Evolutionary conservation across 2,113 vertebrate species (phyloP).

Genomic region (Cephalophus harveyi): DNA sequence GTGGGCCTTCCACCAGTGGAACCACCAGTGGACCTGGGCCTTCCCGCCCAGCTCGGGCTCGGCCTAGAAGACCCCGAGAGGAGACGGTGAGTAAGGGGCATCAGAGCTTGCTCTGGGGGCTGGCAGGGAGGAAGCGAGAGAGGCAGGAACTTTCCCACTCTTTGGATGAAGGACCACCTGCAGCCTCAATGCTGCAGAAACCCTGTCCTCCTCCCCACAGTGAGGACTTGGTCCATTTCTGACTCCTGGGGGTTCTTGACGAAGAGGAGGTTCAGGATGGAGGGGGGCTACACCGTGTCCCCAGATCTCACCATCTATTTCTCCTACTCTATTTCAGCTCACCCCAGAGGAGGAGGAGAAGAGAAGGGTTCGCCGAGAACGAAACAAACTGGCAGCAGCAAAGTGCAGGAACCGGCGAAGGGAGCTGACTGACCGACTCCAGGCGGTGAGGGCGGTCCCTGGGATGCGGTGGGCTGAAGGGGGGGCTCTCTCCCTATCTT

Average conservation of each 20-base stretch:
- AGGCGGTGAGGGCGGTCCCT: constrained; percentile 86
- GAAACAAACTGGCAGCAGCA: constrained; percentile 95
- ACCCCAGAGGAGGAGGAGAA: constrained; percentile 97
- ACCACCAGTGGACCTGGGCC: constrained; percentile 80
- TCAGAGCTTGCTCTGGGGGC: background rate
- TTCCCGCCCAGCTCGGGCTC: constrained; percentile 82
- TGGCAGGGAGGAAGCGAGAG: background rate
- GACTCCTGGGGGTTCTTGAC: background rate
- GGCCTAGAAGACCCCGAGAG: constrained; percentile 87
- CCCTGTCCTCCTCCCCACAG: background rate
- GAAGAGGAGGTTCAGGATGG: background rate
- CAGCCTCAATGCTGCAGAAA: background rate
- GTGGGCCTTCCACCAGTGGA: constrained; percentile 79
- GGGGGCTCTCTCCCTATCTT: constrained; percentile 18
- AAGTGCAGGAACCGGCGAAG: constrained; percentile 95
- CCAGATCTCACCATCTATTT: constrained; percentile 1
- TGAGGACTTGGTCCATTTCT: background rate
- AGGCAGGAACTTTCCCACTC: background rate
- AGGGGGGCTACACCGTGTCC: background rate
- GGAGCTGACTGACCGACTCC: constrained; percentile 94
- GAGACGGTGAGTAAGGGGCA: constrained; percentile 88
- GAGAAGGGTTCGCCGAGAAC: constrained; percentile 89
- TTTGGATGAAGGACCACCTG: background rate
- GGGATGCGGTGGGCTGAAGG: background rate
- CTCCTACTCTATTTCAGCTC: constrained; percentile 78